Evolutionary conservation across 2,113 vertebrate genomes (phyloP).

Genomic region (Clupea harengus): DNA sequence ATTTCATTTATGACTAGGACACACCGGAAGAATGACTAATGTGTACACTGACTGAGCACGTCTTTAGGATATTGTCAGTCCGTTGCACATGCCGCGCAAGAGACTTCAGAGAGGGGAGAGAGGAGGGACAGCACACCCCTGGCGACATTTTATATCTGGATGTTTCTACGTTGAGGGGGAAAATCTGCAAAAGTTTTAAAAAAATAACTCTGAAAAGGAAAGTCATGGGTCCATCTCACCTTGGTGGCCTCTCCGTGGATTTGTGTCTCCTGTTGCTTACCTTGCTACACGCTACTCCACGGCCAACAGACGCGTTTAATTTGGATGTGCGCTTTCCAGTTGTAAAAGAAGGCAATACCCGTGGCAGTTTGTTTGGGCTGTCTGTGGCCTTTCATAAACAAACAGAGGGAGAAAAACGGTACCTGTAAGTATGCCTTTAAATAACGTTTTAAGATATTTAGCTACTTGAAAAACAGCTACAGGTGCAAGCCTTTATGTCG

Average conservation of each 20-base stretch:
- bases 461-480: not conserved
- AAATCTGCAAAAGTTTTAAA: not conserved
- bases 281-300: not conserved
- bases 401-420: slow-evolving; percentile 53
- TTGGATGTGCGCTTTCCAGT: slow-evolving; percentile 75
- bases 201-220: not conserved
- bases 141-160: not conserved
- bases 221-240: not conserved
- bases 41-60: slow-evolving; percentile 9
- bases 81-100: slow-evolving; percentile 11
- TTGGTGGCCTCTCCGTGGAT: not conserved
- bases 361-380: slow-evolving; percentile 75
- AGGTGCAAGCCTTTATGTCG: not conserved
- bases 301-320: slow-evolving; percentile 64
- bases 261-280: slow-evolving; percentile 17
- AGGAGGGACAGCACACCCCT: not conserved
- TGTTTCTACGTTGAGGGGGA: not conserved
- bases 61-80: not conserved
- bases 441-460: not conserved
- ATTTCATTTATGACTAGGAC: slow-evolving; percentile 31
- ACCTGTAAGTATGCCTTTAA: slow-evolving; percentile 71
- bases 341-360: slow-evolving; percentile 70
- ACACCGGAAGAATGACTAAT: slow-evolving; percentile 38
- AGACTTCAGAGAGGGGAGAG: not conserved
- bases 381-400: slow-evolving; percentile 80